Conservation (phyloP, 2,113 vertebrate species). For the Corythoichthys intestinalis region DNA sequence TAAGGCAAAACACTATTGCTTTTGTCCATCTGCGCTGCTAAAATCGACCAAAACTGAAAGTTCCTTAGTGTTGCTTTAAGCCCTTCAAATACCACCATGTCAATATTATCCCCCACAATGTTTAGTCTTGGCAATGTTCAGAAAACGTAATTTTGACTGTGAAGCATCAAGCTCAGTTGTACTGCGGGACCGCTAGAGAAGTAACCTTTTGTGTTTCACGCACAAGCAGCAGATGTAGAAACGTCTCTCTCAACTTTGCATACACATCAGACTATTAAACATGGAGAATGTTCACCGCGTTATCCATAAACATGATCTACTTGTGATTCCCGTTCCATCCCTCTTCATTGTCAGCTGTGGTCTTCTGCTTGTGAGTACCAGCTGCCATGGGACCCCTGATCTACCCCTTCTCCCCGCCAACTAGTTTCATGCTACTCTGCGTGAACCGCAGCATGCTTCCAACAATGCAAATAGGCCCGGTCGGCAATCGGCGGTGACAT, state of each 20-base stretch:
- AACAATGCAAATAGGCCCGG: slow-evolving; percentile 39
- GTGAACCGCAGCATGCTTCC: slow-evolving; percentile 57
- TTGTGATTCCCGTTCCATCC: slow-evolving; percentile 58
- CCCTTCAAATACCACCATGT: no score
- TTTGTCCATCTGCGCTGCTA: no score
- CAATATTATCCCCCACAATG: no score
- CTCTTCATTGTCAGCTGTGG: slow-evolving; percentile 57
- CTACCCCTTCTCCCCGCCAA: slow-evolving; percentile 32
- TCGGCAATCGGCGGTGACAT: slow-evolving; percentile 47
- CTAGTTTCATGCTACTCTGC: slow-evolving; percentile 64
- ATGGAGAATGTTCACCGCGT: slow-evolving; percentile 6
- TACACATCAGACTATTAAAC: slow-evolving; percentile 16
- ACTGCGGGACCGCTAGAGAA: slow-evolving; percentile 12
- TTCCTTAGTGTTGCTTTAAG: no score
- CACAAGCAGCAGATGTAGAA: slow-evolving; percentile 15
- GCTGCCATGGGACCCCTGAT: slow-evolving; percentile 56
- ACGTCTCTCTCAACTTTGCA: not conserved
- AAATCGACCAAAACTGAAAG: no score
- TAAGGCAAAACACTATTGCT: no score
- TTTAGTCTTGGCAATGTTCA: no score
- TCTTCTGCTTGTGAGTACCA: slow-evolving; percentile 52
- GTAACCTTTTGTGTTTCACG: slow-evolving; percentile 25
- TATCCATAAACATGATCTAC: slow-evolving; percentile 56
- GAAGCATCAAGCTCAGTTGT: not conserved
- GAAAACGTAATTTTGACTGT: not conserved